Evolutionary conservation across 2,797 vertebrate genomes (phyloP).

Genomic region (Sebastes vulpes): DNA sequence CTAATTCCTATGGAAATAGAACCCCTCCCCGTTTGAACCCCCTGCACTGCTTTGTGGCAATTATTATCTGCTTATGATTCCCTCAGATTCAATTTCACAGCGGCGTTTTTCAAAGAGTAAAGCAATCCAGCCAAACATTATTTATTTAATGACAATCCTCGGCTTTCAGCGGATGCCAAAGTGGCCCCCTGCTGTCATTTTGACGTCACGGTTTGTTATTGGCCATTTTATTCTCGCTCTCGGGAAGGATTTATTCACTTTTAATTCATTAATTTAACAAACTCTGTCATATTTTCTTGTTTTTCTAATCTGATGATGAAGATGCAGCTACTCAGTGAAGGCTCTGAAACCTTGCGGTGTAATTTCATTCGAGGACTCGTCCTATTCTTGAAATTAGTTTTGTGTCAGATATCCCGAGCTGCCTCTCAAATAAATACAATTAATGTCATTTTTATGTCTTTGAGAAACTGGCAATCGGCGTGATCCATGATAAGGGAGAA

Average conservation of each 20-base stretch:
- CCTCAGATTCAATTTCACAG: conserved; percentile 42
- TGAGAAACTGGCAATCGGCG: neutral
- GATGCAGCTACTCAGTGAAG: neutral
- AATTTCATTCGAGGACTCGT: conserved; percentile 34
- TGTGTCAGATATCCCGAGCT: neutral
- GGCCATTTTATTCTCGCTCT: conserved; percentile 3
- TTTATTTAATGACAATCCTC: conserved; percentile 53
- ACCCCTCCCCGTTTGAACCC: neutral
- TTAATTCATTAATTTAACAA: conserved; percentile 26
- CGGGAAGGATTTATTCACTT: neutral
- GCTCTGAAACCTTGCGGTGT: conserved; percentile 4
- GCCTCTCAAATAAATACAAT: conserved; percentile 58
- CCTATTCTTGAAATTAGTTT: conserved; percentile 45
- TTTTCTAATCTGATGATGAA: conserved; percentile 31
- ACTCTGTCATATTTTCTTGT: conserved; percentile 1
- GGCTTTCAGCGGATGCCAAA: conserved; percentile 42
- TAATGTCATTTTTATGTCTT: conserved; percentile 23
- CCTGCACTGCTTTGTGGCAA: conserved; percentile 11
- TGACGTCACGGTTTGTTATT: neutral
- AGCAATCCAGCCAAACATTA: conserved; percentile 36
- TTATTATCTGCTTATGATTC: conserved; percentile 45
- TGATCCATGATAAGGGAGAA: neutral
- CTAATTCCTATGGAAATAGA: conserved; percentile 16
- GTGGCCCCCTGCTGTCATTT: conserved; percentile 20
- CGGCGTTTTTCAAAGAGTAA: conserved; percentile 32